Percentiles rank a stretch among this genome's conserved stretches.
phyloP scores from a whole-genome alignment of 2,113 vertebrate species.

The Solea senegalensis region DNA sequence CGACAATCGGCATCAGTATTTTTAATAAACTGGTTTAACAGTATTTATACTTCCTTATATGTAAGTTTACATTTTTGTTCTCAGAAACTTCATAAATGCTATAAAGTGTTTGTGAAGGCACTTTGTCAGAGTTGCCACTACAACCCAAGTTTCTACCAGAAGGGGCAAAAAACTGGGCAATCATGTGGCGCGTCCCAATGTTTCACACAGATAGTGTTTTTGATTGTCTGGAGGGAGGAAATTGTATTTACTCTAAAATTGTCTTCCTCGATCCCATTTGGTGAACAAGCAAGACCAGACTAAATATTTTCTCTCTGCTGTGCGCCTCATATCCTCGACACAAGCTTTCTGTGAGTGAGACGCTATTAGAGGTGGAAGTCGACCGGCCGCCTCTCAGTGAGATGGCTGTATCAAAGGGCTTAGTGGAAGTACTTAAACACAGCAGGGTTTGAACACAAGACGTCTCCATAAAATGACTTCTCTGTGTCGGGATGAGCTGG shows the following conservation, averaged over 20 bases:
- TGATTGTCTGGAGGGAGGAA: constrained; percentile 75
- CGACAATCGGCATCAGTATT: too few relatives aligned
- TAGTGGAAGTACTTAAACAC: constrained; percentile 45
- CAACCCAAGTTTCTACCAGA: constrained; percentile 26
- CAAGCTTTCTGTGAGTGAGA: constrained; percentile 23
- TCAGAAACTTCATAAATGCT: too few relatives aligned
- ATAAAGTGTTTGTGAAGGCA: constrained; percentile 21
- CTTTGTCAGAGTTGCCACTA: constrained; percentile 43
- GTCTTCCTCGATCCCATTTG: constrained; percentile 59
- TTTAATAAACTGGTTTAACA: too few relatives aligned
- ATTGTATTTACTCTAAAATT: constrained; percentile 73
- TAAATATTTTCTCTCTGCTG: constrained; percentile 52
- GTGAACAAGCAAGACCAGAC: constrained; percentile 56
- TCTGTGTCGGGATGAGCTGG: constrained; percentile 27
- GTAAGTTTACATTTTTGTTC: too few relatives aligned
- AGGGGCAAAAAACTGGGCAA: constrained; percentile 35
- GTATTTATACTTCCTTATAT: too few relatives aligned
- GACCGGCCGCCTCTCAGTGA: constrained; percentile 27
- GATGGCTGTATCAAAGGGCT: constrained; percentile 57
- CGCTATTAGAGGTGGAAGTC: constrained; percentile 31
- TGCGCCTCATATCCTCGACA: constrained; percentile 29
- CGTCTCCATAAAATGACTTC: constrained; percentile 44
- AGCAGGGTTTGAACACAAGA: constrained; percentile 55
- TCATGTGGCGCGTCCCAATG: constrained; percentile 64
- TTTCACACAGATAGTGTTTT: constrained; percentile 77